Base-by-base conservation (phyloP, 2,113 vertebrate species). In the Candoia aspera region DNA sequence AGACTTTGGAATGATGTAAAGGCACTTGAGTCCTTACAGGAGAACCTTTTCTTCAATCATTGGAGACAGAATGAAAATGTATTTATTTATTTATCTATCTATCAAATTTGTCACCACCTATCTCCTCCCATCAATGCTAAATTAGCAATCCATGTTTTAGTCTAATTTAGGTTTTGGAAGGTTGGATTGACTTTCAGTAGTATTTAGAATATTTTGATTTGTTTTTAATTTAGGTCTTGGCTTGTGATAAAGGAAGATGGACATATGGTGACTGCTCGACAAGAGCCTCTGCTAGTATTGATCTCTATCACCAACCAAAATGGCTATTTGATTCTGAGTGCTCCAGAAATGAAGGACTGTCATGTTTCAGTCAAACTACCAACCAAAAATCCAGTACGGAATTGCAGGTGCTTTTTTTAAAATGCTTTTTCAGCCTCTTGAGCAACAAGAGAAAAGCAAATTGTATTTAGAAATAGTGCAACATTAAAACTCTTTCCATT, bases 231-330 rank as follows among this genome's bases (percentile, higher is more conserved):
- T 98, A 98, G 98, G 87, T 98, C 93, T 95, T 98, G 88, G 91
- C 96, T 98, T 79, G 87, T 92, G 53, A 64, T 92, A 42, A 97
- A 97, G 0, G 98, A 98, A 88, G 97, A 98, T 23, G 97, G 98
- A 17, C 96, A 97, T 64, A 97, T 97, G 96, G 97, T 98, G 92
- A 98, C 98, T 0, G 98, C 95, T 64, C 94, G 98, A 37, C 98
- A 98, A 91, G 91, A 98, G 94, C 98, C 98, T 6, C 96, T 96
- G 4, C 94, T 98, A 92, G 98, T 98, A 58, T 59, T 98, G 92
- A 94, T 98, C 90, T 96, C 97, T 4, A 59, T 98, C 29, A 97
- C 95, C 90, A 95, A 92, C 68, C 95, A 97, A 62, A 91, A 87
- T 91, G 54, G 64, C 23, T 88, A 46, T 53, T 42, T 90, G 49